Percentiles rank a stretch among this genome's conserved stretches.
Conservation (phyloP, 1,140 invertebrate genomes). For the Xylocopa sonorina region DNA sequence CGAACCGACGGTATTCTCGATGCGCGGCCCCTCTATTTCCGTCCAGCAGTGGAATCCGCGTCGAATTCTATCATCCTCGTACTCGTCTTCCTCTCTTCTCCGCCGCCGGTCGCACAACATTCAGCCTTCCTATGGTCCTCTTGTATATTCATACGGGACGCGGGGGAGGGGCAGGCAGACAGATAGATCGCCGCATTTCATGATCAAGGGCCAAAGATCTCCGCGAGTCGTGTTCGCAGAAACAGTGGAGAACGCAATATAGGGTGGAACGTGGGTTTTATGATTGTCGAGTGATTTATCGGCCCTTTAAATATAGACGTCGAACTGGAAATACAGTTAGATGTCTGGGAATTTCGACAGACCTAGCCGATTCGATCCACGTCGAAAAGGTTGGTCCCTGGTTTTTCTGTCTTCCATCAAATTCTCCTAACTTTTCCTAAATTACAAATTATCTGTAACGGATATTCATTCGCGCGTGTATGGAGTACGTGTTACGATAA, state of each 20-base stretch:
- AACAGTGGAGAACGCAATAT: conserved; percentile 16
- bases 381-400: too few relatives aligned
- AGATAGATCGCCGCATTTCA: conserved; percentile 45
- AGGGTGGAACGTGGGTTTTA: conserved; percentile 33
- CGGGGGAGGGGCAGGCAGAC: conserved; percentile 18
- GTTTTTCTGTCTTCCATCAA: too few relatives aligned
- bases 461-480: too few relatives aligned
- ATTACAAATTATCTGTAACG: too few relatives aligned
- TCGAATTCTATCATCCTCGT: conserved; percentile 80
- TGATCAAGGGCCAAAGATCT: conserved; percentile 48
- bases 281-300: conserved; percentile 39
- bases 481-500: too few relatives aligned
- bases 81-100: conserved; percentile 46
- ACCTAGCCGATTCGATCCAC: background rate
- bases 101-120: conserved; percentile 3
- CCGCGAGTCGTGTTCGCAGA: conserved; percentile 21
- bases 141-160: conserved; percentile 24
- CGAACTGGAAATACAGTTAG: conserved; percentile 17
- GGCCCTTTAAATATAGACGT: conserved; percentile 31
- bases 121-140: conserved; percentile 32
- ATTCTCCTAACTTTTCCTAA: too few relatives aligned
- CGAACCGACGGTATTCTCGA: conserved; percentile 74
- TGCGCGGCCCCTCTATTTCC: conserved; percentile 78
- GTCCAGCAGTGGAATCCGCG: conserved; percentile 79
- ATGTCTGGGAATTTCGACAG: background rate